Base-by-base conservation (phyloP, 2,888 invertebrate genomes). In the Chalcis sispes region DNA sequence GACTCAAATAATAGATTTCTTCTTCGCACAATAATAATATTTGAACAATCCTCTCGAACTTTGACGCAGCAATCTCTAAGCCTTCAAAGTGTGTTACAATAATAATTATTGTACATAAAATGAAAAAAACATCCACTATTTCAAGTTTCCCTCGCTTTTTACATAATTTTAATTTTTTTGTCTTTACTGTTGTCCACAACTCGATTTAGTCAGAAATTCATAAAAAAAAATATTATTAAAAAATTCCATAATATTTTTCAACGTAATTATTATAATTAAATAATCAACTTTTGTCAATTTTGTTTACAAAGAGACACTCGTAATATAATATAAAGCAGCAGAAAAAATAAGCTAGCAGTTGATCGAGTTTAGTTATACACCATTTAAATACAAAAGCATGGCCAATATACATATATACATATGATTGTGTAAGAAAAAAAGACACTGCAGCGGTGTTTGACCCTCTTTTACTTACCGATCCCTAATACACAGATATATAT, bases 371-470 rank as follows among this genome's bases (percentile, higher is more conserved):
- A n/a, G n/a, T n/a, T n/a, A n/a, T n/a, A n/a, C n/a, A n/a, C 20
- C 23, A 48, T 64, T 64, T 48, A 32, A 65, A 42, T 50, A 29
- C 42, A 52, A 36, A 52, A 36, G 46, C 42, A 20, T 42, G 23
- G 25, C 61, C 42, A 61, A 25, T 46, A 46, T n/a, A 18, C 20
- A 1, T 0, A 46, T 25, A 42, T 8, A 36, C 8, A n/a, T n/a
- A n/a, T n/a, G n/a, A n/a, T n/a, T n/a, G n/a, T n/a, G 13, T 15
- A 8, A 54, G 29, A 27, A 29, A 20, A 20, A 15, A 8, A n/a
- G 20, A 64, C 77, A 65, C 72, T 36, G 18, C 54, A 36, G 52
- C 70, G 66, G 69, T 67, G 59, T 58, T 59, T 65, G 69, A 76
- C 65, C 48, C 72, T 71, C 67, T 72, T 32, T 2, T 42, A 5